phyloP scores from a whole-genome alignment of 2,113 vertebrate species.

The Xiphorhynchus elegans region DNA sequence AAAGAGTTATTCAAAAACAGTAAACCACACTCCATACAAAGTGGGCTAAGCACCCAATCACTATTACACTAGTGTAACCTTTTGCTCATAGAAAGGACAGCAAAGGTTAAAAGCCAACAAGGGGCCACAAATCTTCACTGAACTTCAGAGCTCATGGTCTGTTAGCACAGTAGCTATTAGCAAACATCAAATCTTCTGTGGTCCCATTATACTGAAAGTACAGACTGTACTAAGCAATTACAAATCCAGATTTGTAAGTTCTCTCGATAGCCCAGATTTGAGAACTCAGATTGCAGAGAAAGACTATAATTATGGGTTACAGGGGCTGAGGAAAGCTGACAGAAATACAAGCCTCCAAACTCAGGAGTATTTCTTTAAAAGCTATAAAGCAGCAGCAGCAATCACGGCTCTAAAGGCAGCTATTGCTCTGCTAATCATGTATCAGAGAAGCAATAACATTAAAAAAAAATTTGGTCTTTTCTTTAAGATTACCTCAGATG shows the following conservation, averaged over 20 bases:
- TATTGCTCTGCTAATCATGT: conserved; percentile 36
- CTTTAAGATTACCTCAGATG: conserved; percentile 74
- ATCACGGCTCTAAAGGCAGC: conserved; percentile 26
- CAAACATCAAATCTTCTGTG: not conserved
- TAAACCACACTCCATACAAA: not conserved
- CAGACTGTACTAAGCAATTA: conserved; percentile 1
- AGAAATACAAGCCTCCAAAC: conserved; percentile 4
- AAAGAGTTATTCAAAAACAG: conserved; percentile 12
- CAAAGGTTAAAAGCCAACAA: conserved; percentile 38
- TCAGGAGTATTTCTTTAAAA: conserved; percentile 21
- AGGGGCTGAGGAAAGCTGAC: conserved; percentile 6
- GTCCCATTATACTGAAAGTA: not conserved
- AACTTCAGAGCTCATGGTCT: not conserved
- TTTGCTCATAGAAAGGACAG: not conserved
- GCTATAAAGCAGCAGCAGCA: conserved; percentile 60
- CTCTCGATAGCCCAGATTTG: not conserved
- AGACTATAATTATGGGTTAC: not conserved
- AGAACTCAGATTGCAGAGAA: not conserved
- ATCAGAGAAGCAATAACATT: conserved; percentile 52
- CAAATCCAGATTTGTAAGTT: not conserved
- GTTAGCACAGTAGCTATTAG: conserved; percentile 10
- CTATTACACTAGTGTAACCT: not conserved
- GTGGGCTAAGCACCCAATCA: not conserved
- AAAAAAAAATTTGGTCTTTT: conserved; percentile 42
- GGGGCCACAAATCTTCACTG: conserved; percentile 23